Conservation (phyloP, 2,888 invertebrate species). For the Thecophora atra region DNA sequence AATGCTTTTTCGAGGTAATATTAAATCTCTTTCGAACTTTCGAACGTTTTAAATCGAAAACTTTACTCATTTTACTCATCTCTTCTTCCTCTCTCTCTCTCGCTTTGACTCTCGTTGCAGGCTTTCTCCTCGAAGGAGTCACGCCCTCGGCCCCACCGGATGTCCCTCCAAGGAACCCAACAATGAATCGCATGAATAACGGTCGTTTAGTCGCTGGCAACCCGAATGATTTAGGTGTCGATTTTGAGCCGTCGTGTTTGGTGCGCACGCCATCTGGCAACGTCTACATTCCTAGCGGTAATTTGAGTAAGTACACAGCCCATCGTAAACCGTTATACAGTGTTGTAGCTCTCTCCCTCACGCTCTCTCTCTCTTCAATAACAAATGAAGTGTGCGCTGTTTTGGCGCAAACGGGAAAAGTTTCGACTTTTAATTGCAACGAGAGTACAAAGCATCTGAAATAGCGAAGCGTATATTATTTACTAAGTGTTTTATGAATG, state of each 20-base stretch:
- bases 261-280: constrained; percentile 92
- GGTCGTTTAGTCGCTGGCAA: constrained; percentile 86
- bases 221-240: constrained; percentile 77
- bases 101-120: constrained; percentile 67
- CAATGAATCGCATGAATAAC: constrained; percentile 92
- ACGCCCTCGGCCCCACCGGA: constrained; percentile 79
- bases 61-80: background rate
- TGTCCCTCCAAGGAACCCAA: constrained; percentile 90
- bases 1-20: no score
- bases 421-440: constrained; percentile 16
- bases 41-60: background rate
- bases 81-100: background rate
- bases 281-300: constrained; percentile 91
- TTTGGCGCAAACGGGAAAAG: background rate
- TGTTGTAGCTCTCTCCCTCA: no score
- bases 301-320: constrained; percentile 68
- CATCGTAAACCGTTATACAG: no score
- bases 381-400: background rate
- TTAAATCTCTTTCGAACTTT: no score
- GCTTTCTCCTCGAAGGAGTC: constrained; percentile 86
- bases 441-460: background rate
- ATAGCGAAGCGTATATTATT: background rate
- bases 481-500: no score
- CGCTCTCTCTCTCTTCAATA: background rate
- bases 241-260: constrained; percentile 90